A percentile compares a stretch with the other conserved stretches of the same genome.
phyloP scores from a whole-genome alignment of 2,113 vertebrate genomes.

The Dromaius novaehollandiae region DNA sequence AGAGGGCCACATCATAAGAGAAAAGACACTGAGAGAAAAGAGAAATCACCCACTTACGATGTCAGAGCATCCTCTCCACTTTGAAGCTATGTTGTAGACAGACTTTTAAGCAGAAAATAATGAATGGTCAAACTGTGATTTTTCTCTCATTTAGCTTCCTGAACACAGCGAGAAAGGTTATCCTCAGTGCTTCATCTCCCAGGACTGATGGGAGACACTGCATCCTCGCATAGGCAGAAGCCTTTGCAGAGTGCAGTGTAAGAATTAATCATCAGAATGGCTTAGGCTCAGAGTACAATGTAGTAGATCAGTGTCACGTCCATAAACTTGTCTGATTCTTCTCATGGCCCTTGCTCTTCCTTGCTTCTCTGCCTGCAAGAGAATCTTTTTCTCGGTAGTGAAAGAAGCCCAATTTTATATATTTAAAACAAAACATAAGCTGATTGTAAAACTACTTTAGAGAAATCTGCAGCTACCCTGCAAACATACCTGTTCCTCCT shows the following conservation, averaged over 20 bases:
- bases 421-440: neutral
- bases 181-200: neutral
- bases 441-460: neutral
- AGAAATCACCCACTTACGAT: neutral
- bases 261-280: neutral
- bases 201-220: too few relatives aligned
- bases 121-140: neutral
- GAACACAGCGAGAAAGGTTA: neutral
- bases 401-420: neutral
- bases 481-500: neutral
- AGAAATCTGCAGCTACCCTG: neutral
- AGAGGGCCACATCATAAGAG: neutral
- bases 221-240: too few relatives aligned
- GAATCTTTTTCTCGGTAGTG: neutral
- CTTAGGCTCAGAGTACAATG: neutral
- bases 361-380: neutral
- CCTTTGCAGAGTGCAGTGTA: neutral
- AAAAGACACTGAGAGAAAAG: neutral
- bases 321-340: neutral
- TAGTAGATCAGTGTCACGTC: neutral
- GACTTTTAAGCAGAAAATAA: neutral
- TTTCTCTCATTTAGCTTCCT: neutral
- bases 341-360: fast-evolving
- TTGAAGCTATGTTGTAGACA: neutral
- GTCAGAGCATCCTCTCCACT: neutral